phyloP scores from a whole-genome alignment of 2,888 invertebrate species.

The Augochlorella aurata region DNA sequence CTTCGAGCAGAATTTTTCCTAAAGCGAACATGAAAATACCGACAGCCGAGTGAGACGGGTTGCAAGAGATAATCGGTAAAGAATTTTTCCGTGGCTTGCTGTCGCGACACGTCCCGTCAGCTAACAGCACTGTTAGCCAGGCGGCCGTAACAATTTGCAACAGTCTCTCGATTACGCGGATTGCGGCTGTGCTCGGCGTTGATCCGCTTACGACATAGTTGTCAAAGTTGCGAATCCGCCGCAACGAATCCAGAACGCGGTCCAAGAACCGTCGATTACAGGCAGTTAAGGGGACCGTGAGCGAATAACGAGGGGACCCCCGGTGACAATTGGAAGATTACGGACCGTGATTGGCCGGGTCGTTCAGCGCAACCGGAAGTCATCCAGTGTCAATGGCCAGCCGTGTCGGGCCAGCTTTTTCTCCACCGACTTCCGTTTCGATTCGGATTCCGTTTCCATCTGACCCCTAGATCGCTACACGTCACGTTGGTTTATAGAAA shows the following conservation, averaged over 20 bases:
- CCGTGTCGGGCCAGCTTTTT: slow-evolving; percentile 28
- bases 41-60: not conserved
- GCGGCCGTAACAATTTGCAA: not conserved
- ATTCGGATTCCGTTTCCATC: slow-evolving; percentile 16
- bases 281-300: slow-evolving; percentile 52
- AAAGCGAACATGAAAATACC: no score
- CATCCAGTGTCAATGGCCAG: slow-evolving; percentile 61
- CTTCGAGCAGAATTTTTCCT: no score
- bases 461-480: no score
- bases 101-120: not conserved
- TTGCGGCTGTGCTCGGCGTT: slow-evolving; percentile 3
- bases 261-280: slow-evolving; percentile 52
- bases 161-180: slow-evolving; percentile 10
- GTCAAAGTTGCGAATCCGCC: slow-evolving; percentile 7
- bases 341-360: slow-evolving; percentile 52
- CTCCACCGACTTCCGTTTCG: slow-evolving; percentile 33
- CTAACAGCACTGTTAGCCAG: not conserved
- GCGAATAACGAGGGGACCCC: slow-evolving; percentile 43
- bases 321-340: slow-evolving; percentile 65
- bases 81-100: not conserved
- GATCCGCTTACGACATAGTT: slow-evolving; percentile 12
- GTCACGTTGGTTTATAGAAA: no score
- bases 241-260: slow-evolving; percentile 16
- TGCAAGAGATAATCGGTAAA: not conserved
- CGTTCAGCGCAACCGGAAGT: slow-evolving; percentile 59